Conservation (phyloP, 2,113 vertebrate genomes). For the Actenoides lindsayi region DNA sequence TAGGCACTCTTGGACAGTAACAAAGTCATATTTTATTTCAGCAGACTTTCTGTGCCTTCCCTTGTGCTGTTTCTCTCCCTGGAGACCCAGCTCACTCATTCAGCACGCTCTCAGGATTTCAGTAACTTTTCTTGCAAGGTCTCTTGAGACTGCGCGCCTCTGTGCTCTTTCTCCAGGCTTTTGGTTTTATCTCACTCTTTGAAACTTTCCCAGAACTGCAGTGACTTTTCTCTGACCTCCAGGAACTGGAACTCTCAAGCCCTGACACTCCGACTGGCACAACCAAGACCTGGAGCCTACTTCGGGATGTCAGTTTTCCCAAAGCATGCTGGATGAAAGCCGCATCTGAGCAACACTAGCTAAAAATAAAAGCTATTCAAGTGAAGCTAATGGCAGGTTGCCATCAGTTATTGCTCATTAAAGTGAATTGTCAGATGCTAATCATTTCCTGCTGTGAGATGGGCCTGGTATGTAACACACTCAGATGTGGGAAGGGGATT, state of each 20-base stretch:
- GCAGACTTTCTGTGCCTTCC: not conserved
- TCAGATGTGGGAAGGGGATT: constrained; percentile 56
- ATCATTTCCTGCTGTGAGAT: constrained; percentile 59
- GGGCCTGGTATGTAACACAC: not conserved
- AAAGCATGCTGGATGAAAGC: constrained; percentile 28
- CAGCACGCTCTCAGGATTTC: constrained; percentile 28
- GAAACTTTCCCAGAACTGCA: constrained; percentile 62
- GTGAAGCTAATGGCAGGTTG: constrained; percentile 44
- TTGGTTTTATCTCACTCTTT: constrained; percentile 61
- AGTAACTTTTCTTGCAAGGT: constrained; percentile 23
- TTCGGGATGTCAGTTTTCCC: constrained; percentile 66
- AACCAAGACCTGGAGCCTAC: constrained; percentile 54
- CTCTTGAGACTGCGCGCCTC: not conserved
- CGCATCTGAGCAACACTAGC: constrained; percentile 46
- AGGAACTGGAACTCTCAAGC: constrained; percentile 18
- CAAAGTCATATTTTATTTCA: not conserved
- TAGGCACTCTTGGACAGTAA: not conserved
- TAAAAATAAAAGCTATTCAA: constrained; percentile 71
- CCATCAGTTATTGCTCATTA: constrained; percentile 66
- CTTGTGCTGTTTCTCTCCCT: not conserved
- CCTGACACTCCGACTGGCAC: constrained; percentile 54
- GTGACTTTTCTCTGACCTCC: constrained; percentile 47
- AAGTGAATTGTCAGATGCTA: constrained; percentile 68
- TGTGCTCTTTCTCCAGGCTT: constrained; percentile 35
- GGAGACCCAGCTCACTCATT: not conserved